Evolutionary conservation across 2,113 vertebrate species (phyloP), one percentile per base, ranked within the genome.

Genomic region (Notiomystis cincta): DNA sequence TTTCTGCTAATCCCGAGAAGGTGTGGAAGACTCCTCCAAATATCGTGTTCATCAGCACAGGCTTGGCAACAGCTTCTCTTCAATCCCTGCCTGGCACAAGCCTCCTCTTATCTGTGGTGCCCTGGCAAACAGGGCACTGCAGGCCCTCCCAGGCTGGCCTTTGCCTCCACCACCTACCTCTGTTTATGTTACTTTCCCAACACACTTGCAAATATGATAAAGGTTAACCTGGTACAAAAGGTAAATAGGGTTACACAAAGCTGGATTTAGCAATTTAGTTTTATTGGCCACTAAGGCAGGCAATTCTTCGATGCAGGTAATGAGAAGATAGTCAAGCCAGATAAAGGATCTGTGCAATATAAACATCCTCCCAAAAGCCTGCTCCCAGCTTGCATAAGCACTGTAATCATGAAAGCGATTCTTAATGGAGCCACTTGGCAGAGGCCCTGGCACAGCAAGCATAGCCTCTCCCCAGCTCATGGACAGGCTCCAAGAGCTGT

Each of bases 121-220:
- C 85, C 87, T 94, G 87, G 90, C 90, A 95, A 90, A 78, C 72
- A 67, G 58, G 92, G 72, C 57, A 71, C 69, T 84, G 87, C 81
- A 95, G 89, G 90, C 87, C 48, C 76, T 73, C 51, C 37, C 79
- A 54, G 66, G 75, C 67, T 38, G 91, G 73, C 94, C 95, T 97
- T 96, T 96, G 95, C 90, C 92, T 97, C 79, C 73, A 91, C 89
- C 95, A 94, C 87, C 82, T 91, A 94, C 93, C 83, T 93, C 95
- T 97, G 95, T 96, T 96, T 94, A 97, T 93, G 94, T 89, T 95
- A 87, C 90, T 97, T 97, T 96, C 96, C 70, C 96, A 97, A 97
- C 84, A 77, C 89, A 78, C 79, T 76, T 56, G 81, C 69, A 95
- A 95, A 93, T 90, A 96, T 44, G 96, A 97, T 96, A 97, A 97